Evolutionary conservation across 2,113 vertebrate species (phyloP).

Genomic region (Eonycteris spelaea): DNA sequence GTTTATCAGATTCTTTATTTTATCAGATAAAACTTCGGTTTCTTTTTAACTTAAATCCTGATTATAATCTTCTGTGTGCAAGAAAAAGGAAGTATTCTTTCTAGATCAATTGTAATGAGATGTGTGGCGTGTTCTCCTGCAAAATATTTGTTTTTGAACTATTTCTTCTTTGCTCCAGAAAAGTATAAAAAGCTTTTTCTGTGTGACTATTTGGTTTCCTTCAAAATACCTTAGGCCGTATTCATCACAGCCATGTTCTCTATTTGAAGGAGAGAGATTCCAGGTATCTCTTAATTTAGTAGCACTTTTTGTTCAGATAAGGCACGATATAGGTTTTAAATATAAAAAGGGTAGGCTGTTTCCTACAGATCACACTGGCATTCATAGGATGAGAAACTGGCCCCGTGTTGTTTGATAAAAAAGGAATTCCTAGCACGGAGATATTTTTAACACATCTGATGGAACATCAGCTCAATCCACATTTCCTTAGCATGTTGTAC

Average conservation of each 20-base stretch:
- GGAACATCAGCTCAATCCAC: constrained; percentile 31
- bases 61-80: neutral
- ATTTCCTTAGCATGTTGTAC: constrained; percentile 48
- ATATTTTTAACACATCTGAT: constrained; percentile 62
- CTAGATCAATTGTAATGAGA: neutral
- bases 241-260: constrained; percentile 44
- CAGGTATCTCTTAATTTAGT: constrained; percentile 38
- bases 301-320: constrained; percentile 19
- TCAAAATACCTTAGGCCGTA: constrained; percentile 1
- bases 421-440: constrained; percentile 54
- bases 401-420: constrained; percentile 33
- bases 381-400: constrained; percentile 46
- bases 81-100: neutral
- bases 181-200: constrained; percentile 48
- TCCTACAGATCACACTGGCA: neutral
- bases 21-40: neutral
- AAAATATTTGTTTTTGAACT: constrained; percentile 61
- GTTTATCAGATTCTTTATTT: constrained; percentile 19
- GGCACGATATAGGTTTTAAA: constrained; percentile 39
- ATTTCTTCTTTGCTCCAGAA: constrained; percentile 60
- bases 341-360: constrained; percentile 23
- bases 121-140: neutral
- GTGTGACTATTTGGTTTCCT: constrained; percentile 48
- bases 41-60: neutral
- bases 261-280: constrained; percentile 20